phyloP scores from a whole-genome alignment of 1,140 invertebrate species.

The Drosophila novamexicana region DNA sequence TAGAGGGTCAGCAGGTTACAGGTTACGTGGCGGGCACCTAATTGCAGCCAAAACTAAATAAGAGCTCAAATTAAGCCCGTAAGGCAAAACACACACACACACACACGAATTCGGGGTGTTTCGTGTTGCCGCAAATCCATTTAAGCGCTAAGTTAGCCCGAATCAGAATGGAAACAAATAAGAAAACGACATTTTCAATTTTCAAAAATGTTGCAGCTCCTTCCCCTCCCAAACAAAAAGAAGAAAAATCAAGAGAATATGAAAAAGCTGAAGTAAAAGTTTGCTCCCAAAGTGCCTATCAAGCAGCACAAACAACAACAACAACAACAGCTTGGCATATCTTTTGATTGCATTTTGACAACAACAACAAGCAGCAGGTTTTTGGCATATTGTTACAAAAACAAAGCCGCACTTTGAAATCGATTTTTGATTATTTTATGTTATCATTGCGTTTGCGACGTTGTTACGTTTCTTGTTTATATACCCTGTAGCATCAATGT shows the following conservation, averaged over 20 bases:
- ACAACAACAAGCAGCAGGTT: slow-evolving; percentile 49
- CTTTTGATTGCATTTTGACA: slow-evolving; percentile 80
- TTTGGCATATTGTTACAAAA: slow-evolving; percentile 73
- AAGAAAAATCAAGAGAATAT: neutral
- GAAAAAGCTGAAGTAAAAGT: slow-evolving; percentile 37
- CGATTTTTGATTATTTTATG: slow-evolving; percentile 80
- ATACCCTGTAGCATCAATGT: neutral
- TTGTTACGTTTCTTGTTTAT: slow-evolving; percentile 10
- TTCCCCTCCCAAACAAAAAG: neutral
- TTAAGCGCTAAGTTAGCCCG: slow-evolving; percentile 47
- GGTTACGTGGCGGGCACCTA: slow-evolving; percentile 57
- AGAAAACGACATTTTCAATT: slow-evolving; percentile 71
- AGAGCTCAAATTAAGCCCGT: slow-evolving; percentile 4
- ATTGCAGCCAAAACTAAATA: slow-evolving; percentile 45
- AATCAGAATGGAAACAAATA: slow-evolving; percentile 30
- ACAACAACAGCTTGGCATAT: slow-evolving; percentile 47
- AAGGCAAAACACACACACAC: neutral
- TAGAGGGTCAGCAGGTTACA: slow-evolving; percentile 80
- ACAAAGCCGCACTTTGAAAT: slow-evolving; percentile 71
- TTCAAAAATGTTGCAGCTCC: slow-evolving; percentile 39
- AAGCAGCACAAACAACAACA: slow-evolving; percentile 47
- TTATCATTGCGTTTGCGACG: slow-evolving; percentile 64
- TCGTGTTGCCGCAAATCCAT: slow-evolving; percentile 46
- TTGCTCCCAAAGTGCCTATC: slow-evolving; percentile 73
- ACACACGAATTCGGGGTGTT: neutral